Base-by-base conservation (phyloP, 2,888 invertebrate species). In the Ecliptopera silaceata region DNA sequence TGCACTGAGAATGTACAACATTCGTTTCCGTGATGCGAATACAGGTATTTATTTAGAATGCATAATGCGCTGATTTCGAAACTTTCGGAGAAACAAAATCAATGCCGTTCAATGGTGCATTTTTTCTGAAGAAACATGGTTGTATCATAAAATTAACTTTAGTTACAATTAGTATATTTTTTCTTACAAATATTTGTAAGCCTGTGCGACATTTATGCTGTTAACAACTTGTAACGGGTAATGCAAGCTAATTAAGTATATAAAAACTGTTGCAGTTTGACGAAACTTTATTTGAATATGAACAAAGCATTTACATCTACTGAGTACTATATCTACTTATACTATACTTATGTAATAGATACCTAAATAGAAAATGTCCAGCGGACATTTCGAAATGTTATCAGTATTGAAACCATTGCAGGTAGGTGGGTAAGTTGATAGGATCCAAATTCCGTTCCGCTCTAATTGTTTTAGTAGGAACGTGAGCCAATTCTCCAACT, bases 401-500 rank as follows among this genome's bases (percentile, higher is more conserved):
- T 48, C 54, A 41, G 54, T 54, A 59, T 57, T 59, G 59, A 56
- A 51, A 61, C 53, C 45, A 51, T 51, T 54, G 26, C 26, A 26
- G 26, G 26, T 34, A 34, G 12, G 2, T 12, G 32, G 32, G 74
- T 69, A 77, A 78, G 73, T 64, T 65, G 72, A 78, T 75, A 80
- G 74, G 63, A 72, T 72, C 79, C 74, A 63, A 86, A 82, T 74
- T 75, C 65, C 68, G 84, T 82, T 80, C 93, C 66, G 86, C 88
- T 65, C 94, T 95, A 13, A 94, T 93, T 88, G 94, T 94, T 69
- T 93, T 68, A 64, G 69, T 71, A 72, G 77, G 80, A 79, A 52
- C 93, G 92, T 80, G 94, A 95, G 94, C 91, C 92, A 57, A 90
- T 93, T 71, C 95, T 95, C 95, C 95, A 82, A 94, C 85, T 93